Evolutionary conservation across 2,888 invertebrate species (phyloP), one percentile per base, ranked within the genome.

Genomic region (Dexiosoma caninum): DNA sequence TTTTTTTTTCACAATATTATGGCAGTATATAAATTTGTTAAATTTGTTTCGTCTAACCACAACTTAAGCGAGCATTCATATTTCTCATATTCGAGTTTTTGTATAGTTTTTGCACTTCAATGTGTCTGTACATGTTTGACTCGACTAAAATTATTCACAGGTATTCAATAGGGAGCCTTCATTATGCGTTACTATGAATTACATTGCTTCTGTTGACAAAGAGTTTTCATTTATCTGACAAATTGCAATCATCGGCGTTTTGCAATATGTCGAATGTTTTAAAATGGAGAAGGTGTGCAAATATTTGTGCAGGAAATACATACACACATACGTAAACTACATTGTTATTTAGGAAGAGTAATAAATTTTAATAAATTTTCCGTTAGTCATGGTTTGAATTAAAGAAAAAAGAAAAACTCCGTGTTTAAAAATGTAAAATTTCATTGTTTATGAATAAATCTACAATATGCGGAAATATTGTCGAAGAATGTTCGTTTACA

Each of bases 221-320:
- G 51, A 42, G 12, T 62, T 57, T 60, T 71, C 78, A 71, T 23
- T 49, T 51, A 44, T 32, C 19, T 82, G 78, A 78, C 83, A 77
- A 69, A 81, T 69, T 81, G 77, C 81, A 77, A 42, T 81, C 81
- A 74, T 74, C 77, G 64, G 40, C 0, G 35, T 12, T n/a, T 35
- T 37, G 49, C 37, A 53, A 70, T 27, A 14, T 66, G 64, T 70
- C 40, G 57, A 64, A 57, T 21, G 49, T 30, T 46, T 42, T 55
- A 14, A 51, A 49, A 30, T 21, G 10, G 9, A 51, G 9, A 51
- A 51, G 23, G 8, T 4, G 10, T 23, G 21, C 1, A 49, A 49
- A 14, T 0, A 30, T 14, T 30, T 51, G 4, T 14, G 14, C 9
- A 51, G 14, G 14, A 1, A 27, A 51, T 46, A n/a, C n/a, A n/a